Evolutionary conservation across 2,113 vertebrate species (phyloP), one percentile per base, ranked within the genome.

Genomic region (Sinocyclocheilus anshuiensis): DNA sequence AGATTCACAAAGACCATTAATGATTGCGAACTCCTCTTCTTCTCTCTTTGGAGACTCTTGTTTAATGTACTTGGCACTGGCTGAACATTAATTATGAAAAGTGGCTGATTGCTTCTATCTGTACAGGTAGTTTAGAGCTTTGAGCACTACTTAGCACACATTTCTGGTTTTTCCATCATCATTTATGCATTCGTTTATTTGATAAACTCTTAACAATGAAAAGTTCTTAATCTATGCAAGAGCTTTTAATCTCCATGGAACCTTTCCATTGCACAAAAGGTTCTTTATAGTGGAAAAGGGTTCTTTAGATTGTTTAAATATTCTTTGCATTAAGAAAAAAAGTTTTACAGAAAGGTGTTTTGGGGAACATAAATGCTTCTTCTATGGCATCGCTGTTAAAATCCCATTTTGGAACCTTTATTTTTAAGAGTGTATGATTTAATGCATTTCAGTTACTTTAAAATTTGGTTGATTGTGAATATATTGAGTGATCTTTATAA

Each of bases 11-110:
- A 81, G 85, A 57, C 67, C 39, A 39, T 33, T 65, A 18, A 82
- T 82, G 80, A 82, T 69, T 50, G 61, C 61, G 3, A 82, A 26
- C 42, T 82, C 63, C 45, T 82, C 63, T 50, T 48, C 77, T 42
- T 80, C 77, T 29, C 61, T 50, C 79, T 82, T 71, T 18, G 33
- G 81, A 29, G 63, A 53, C 65, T 82, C 65, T 50, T 33, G 61
- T 81, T 67, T 81, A 82, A 71, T 82, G 81, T 71, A 82, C 81
- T 82, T 82, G 81, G 81, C 81, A 33, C 81, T 71, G 26, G 63
- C 63, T 71, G 81, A 71, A 82, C 81, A 82, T 50, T 82, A 69
- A 82, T 82, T 82, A 71, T 71, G 65, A 55, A 71, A 82, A 82
- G 45, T 53, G 26, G 50, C 63, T 82, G 80, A 82, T 82, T 71